Evolutionary conservation across 2,113 vertebrate species (phyloP).

Genomic region (Malurus melanocephalus): DNA sequence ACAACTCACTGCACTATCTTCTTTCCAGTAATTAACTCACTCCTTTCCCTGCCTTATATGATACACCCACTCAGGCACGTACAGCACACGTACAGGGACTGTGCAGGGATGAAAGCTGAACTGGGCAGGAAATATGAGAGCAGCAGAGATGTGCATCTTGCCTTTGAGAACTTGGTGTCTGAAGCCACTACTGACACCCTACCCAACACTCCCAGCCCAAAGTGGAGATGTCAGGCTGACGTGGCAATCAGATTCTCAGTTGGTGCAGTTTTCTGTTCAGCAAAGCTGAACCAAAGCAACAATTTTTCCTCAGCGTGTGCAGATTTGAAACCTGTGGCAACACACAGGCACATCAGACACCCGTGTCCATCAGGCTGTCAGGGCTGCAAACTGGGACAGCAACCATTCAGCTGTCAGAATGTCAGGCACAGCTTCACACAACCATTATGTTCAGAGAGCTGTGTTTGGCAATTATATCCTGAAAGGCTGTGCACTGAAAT

Average conservation of each 20-base stretch:
- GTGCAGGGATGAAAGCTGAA: background rate
- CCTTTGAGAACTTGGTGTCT: background rate
- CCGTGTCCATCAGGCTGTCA: background rate
- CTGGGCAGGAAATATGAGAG: background rate
- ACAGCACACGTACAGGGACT: background rate
- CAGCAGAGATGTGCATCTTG: background rate
- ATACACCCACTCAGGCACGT: background rate
- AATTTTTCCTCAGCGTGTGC: fast-evolving
- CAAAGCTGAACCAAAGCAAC: background rate
- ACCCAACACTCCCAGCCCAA: background rate
- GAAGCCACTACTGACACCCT: background rate
- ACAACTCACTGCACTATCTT: background rate
- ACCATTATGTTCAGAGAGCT: background rate
- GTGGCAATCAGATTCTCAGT: background rate
- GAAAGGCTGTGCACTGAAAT: background rate
- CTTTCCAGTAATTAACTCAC: background rate
- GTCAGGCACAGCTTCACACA: background rate
- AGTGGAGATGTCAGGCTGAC: background rate
- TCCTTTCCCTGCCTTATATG: background rate
- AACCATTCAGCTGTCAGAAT: background rate
- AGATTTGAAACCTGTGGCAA: background rate
- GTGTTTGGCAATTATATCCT: background rate
- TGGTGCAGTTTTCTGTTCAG: background rate
- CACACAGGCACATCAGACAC: fast-evolving
- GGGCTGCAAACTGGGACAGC: background rate